Evolutionary conservation across 2,888 invertebrate species (phyloP).

Genomic region (Labia minor): DNA sequence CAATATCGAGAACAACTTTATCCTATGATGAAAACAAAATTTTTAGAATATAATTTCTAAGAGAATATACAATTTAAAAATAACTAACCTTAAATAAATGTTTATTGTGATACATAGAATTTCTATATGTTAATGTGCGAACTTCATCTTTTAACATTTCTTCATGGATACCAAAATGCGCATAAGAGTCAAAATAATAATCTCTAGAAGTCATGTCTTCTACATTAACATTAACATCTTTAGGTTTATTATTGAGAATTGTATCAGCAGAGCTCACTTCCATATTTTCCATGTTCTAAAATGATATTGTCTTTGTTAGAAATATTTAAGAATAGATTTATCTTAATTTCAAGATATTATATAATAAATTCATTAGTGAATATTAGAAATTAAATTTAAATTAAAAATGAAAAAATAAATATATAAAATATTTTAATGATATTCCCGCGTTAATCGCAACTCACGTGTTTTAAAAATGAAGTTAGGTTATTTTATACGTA

Average conservation of each 20-base stretch:
- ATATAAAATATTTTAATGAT: too few species aligned
- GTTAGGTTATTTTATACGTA: too few species aligned
- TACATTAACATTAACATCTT: slow-evolving; percentile 45
- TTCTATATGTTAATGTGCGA: slow-evolving; percentile 92
- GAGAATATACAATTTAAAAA: too few species aligned
- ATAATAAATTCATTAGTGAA: neutral
- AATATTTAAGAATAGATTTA: neutral
- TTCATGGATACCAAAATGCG: slow-evolving; percentile 99
- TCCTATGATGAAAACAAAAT: slow-evolving; percentile 35
- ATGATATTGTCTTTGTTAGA: neutral
- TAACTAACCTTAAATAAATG: slow-evolving; percentile 70
- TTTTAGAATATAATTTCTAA: too few species aligned
- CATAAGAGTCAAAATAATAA: slow-evolving; percentile 99
- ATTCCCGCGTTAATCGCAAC: too few species aligned
- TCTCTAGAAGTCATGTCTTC: slow-evolving; percentile 99
- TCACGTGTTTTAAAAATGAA: too few species aligned
- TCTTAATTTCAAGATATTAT: neutral
- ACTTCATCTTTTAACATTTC: slow-evolving; percentile 99
- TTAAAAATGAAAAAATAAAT: too few species aligned
- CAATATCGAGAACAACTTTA: slow-evolving; percentile 87
- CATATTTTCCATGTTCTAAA: slow-evolving; percentile 42
- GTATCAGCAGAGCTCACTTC: slow-evolving; percentile 37
- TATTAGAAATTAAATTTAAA: too few species aligned
- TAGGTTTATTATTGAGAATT: slow-evolving; percentile 24
- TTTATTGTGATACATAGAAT: slow-evolving; percentile 99